Evolutionary conservation across 37 sponge, comb jelly and placozoan genomes (phyloP), one percentile per base, ranked within the genome.

Genomic region (Diacarnus erythraeanus): DNA sequence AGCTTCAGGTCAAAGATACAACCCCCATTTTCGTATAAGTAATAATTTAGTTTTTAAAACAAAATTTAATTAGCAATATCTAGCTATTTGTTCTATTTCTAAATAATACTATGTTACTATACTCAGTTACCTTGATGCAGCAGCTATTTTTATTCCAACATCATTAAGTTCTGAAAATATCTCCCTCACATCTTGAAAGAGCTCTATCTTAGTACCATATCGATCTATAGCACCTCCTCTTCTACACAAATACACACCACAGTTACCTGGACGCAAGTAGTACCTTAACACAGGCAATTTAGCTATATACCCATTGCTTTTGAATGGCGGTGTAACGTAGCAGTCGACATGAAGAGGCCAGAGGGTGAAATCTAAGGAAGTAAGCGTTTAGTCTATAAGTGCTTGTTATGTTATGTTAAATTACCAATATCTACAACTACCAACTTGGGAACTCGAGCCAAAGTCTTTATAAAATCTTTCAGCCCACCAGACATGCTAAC

Each of bases 261-360:
- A 21, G 57, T 15, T 15, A 15, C 57, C 15, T 56, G 20, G 57
- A 56, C 15, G 20, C n/a, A n/a, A n/a, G n/a, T n/a, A n/a, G n/a
- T n/a, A n/a, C n/a, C n/a, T n/a, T 64, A 25, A 64, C 20, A 64
- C 65, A 25, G 65, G 22, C 39, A 35, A 36, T 6, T 12, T 47
- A 47, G 51, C 51, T 47, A 15, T 47, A 47, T 41, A 90, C 91
- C 87, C 87, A 69, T 90, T 73, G 10, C 82, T 58, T 63, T 66
- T 85, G 86, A 90, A 90, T 43, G 91, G 91, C 26, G 82, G 83
- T 36, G 43, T 60, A 26, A 85, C 87, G 38, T 80, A 39, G 27
- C 72, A 75, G 75, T 90, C 91, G 22, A 90, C 86, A 65, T 85
- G 86, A 25, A 85, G 34, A 0, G 86, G 86, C 91, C 91, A 90